Conservation (phyloP, 1,140 invertebrate species). For the Teleopsis dalmanni region DNA sequence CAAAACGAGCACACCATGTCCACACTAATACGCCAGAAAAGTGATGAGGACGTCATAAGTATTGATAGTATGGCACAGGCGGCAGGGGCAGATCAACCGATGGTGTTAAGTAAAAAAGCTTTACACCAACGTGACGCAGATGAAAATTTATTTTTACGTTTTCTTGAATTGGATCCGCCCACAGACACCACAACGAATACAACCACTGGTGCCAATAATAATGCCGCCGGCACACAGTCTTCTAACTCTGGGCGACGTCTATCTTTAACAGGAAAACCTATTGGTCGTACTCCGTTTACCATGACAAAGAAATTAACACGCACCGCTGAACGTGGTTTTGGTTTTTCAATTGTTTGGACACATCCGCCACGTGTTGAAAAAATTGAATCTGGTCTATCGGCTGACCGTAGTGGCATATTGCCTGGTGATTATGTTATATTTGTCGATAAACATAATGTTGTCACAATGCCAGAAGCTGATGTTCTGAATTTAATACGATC, state of each 20-base stretch:
- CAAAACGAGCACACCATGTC: slow-evolving; percentile 7
- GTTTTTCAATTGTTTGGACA: slow-evolving; percentile 87
- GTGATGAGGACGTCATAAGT: slow-evolving; percentile 28
- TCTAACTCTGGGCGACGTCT: slow-evolving; percentile 10
- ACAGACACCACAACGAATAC: slow-evolving; percentile 47
- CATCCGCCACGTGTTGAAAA: slow-evolving; percentile 81
- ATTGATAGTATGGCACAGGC: slow-evolving; percentile 30
- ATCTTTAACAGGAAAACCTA: slow-evolving; percentile 6
- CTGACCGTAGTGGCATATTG: slow-evolving; percentile 67
- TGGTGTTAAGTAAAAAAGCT: slow-evolving; percentile 46
- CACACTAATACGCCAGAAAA: slow-evolving; percentile 6
- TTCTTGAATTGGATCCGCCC: slow-evolving; percentile 69
- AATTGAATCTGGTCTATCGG: slow-evolving; percentile 72
- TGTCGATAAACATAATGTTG: slow-evolving; percentile 76
- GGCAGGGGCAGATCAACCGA: slow-evolving; percentile 21
- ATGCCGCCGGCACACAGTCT: neutral
- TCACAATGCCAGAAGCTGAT: slow-evolving; percentile 66
- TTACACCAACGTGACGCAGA: slow-evolving; percentile 60
- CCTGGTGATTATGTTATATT: slow-evolving; percentile 82
- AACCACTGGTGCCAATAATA: slow-evolving; percentile 17
- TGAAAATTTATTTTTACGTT: slow-evolving; percentile 65
- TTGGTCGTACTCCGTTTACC: slow-evolving; percentile 74
- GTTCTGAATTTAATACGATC: slow-evolving; percentile 67
- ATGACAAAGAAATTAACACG: slow-evolving; percentile 59
- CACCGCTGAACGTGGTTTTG: slow-evolving; percentile 58